Conservation (phyloP, 92 coral and sea anemone genomes). For the Epizoanthus ramosus region DNA sequence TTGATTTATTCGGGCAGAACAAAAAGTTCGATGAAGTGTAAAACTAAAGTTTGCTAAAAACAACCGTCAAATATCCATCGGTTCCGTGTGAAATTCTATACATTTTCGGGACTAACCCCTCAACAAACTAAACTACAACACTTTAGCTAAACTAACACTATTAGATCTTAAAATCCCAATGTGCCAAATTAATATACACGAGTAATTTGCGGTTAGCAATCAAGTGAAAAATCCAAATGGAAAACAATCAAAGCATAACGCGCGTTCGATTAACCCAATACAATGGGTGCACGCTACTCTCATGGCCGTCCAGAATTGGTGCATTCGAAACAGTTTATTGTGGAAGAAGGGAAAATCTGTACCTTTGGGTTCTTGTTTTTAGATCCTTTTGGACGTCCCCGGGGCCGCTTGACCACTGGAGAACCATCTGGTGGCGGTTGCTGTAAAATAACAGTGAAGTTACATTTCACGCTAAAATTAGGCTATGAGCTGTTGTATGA, state of each 20-base stretch:
- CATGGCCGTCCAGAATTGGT: background rate
- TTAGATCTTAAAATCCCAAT: conserved; percentile 13
- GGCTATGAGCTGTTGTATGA: conserved; percentile 43
- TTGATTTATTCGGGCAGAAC: conserved; percentile 59
- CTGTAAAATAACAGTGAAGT: conserved; percentile 54
- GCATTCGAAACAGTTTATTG: conserved; percentile 17
- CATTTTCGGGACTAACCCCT: background rate
- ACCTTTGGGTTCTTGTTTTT: conserved; percentile 94
- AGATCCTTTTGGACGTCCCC: conserved; percentile 97
- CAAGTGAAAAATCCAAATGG: conserved; percentile 35
- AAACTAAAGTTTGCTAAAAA: conserved; percentile 11
- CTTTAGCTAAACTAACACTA: conserved; percentile 15
- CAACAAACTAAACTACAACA: background rate
- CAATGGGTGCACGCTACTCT: conserved; percentile 45
- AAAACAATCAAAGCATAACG: conserved; percentile 37
- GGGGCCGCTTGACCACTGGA: conserved; percentile 80
- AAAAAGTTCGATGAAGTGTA: conserved; percentile 64
- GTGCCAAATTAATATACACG: conserved; percentile 3
- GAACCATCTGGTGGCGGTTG: conserved; percentile 68
- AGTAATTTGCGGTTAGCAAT: conserved; percentile 30
- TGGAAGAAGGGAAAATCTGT: conserved; percentile 8
- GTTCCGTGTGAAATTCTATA: background rate
- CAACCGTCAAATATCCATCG: conserved; percentile 3
- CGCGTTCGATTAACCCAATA: conserved; percentile 20
- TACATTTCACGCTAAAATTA: conserved; percentile 54